Evolutionary conservation across 2,888 invertebrate species (phyloP).

Genomic region (Patella ulyssiponensis): DNA sequence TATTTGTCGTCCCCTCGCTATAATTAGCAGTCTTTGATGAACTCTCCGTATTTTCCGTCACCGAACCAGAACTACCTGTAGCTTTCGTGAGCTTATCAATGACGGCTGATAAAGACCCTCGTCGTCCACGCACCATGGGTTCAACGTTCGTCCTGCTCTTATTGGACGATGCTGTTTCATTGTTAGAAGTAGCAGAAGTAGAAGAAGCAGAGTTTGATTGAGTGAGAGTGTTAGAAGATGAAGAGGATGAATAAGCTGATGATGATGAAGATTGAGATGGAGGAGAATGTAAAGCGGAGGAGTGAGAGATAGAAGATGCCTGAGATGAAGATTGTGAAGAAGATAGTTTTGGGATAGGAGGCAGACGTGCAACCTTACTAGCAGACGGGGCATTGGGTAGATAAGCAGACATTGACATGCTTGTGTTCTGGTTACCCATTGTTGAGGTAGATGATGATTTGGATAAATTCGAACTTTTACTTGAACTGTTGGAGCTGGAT

Average conservation of each 20-base stretch:
- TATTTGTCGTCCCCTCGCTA: background rate
- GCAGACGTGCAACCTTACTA: conserved; percentile 60
- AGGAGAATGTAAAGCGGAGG: background rate
- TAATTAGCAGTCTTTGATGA: conserved; percentile 13
- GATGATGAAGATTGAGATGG: conserved; percentile 21
- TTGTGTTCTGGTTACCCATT: conserved; percentile 26
- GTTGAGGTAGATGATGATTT: conserved; percentile 34
- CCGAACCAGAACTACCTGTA: conserved; percentile 29
- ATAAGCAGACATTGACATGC: conserved; percentile 55
- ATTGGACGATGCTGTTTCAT: conserved; percentile 27
- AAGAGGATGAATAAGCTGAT: conserved; percentile 24
- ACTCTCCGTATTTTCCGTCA: background rate
- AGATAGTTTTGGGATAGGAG: conserved; percentile 60
- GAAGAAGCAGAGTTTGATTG: conserved; percentile 27
- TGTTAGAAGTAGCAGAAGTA: conserved; percentile 27
- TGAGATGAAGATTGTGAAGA: conserved; percentile 41
- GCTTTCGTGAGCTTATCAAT: conserved; percentile 83
- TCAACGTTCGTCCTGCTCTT: conserved; percentile 21
- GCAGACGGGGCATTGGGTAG: conserved; percentile 55
- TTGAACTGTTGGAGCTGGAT: background rate
- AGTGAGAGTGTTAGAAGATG: background rate
- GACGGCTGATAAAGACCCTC: conserved; percentile 76
- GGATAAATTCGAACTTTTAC: conserved; percentile 17
- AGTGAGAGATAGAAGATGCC: conserved; percentile 22
- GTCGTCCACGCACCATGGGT: conserved; percentile 46